Conservation (phyloP, 2,888 invertebrate genomes). For the Brachylomia viminalis region DNA sequence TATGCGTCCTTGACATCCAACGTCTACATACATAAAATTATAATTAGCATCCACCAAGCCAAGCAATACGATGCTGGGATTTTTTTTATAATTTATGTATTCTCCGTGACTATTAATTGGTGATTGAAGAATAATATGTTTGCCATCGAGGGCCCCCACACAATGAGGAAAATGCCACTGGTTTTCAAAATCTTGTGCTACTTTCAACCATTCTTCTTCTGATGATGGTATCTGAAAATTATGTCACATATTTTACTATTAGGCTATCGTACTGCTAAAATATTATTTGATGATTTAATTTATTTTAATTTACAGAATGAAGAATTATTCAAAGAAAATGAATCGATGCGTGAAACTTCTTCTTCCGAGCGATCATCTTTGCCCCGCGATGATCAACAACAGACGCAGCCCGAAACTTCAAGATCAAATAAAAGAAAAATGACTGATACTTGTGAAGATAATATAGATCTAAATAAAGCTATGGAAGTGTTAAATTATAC, state of each 20-base stretch:
- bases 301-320: conserved; percentile 44
- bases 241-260: conserved; percentile 18
- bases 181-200: conserved; percentile 58
- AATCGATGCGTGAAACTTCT: too few relatives aligned
- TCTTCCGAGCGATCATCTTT: too few relatives aligned
- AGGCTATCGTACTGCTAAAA: conserved; percentile 17
- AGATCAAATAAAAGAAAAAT: conserved; percentile 45
- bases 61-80: conserved; percentile 72
- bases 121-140: conserved; percentile 56
- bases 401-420: conserved; percentile 36
- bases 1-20: conserved; percentile 59
- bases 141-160: conserved; percentile 46
- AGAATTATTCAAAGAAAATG: conserved; percentile 15
- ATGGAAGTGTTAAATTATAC: conserved; percentile 46
- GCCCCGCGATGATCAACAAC: conserved; percentile 44
- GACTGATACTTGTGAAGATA: conserved; percentile 40
- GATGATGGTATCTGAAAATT: conserved; percentile 57
- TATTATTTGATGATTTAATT: conserved; percentile 29
- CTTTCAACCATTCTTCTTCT: conserved; percentile 59
- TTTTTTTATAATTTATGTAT: conserved; percentile 18
- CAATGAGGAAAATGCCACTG: conserved; percentile 71
- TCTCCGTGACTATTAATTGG: conserved; percentile 56
- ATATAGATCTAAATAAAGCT: conserved; percentile 44
- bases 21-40: conserved; percentile 68
- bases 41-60: conserved; percentile 74